phyloP scores from a whole-genome alignment of 2,797 vertebrate genomes.

The Amblyraja radiata region DNA sequence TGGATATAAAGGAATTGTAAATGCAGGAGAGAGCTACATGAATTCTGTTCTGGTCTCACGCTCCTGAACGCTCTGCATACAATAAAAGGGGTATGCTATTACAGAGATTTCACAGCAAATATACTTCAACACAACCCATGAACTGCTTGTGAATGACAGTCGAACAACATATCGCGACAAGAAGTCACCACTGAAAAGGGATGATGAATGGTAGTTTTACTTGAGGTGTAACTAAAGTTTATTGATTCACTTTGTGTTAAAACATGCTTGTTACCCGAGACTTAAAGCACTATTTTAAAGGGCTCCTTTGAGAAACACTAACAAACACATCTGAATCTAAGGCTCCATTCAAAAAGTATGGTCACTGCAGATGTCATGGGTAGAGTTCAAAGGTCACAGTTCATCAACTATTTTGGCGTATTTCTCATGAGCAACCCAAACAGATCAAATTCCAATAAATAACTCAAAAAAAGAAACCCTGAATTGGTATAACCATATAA shows the following conservation, averaged over 20 bases:
- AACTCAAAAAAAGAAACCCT: not conserved
- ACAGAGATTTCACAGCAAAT: not conserved
- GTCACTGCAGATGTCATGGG: not conserved
- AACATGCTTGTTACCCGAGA: conserved; percentile 18
- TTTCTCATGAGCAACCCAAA: conserved; percentile 16
- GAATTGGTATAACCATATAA: too few relatives aligned
- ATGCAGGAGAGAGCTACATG: not conserved
- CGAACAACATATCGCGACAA: not conserved
- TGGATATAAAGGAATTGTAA: not conserved
- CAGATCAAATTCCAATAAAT: conserved; percentile 34
- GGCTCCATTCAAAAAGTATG: conserved; percentile 25
- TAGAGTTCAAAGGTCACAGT: conserved; percentile 23
- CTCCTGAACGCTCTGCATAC: not conserved
- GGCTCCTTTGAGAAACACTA: conserved; percentile 30
- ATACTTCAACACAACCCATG: conserved; percentile 3
- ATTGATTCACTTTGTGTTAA: conserved; percentile 17
- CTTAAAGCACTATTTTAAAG: not conserved
- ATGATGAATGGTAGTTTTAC: conserved; percentile 6
- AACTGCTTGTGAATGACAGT: not conserved
- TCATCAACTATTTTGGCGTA: not conserved
- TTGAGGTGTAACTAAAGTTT: not conserved
- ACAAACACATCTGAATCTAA: conserved; percentile 33
- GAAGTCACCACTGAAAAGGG: not conserved
- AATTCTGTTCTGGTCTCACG: not conserved
- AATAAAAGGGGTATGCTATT: conserved; percentile 2